phyloP scores from a whole-genome alignment of 2,113 vertebrate species.

The Empidonax alnorum region DNA sequence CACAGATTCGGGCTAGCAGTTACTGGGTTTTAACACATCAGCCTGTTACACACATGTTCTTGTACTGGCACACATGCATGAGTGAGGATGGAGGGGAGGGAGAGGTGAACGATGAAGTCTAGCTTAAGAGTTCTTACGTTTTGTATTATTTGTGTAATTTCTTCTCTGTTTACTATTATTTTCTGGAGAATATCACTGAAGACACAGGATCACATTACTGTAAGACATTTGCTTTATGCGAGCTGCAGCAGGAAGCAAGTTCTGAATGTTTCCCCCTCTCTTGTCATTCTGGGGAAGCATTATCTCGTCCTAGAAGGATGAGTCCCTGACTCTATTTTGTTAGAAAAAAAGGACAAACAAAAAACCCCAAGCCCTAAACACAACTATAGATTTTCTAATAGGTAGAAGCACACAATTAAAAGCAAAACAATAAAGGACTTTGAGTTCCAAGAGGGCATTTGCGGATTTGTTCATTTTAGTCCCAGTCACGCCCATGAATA shows the following conservation, averaged over 20 bases:
- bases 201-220: not conserved
- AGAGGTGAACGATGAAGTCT: not conserved
- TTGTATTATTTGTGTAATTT: not conserved
- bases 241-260: not conserved
- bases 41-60: not conserved
- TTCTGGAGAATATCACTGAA: not conserved
- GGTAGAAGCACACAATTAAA: not conserved
- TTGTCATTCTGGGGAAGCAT: not conserved
- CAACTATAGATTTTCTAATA: not conserved
- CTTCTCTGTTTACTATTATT: not conserved
- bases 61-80: not conserved
- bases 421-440: slow-evolving; percentile 5
- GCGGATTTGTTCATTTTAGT: slow-evolving; percentile 36
- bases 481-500: slow-evolving; percentile 19
- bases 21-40: not conserved
- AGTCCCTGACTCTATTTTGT: not conserved
- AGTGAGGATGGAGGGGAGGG: not conserved
- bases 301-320: not conserved
- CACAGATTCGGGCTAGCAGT: not conserved
- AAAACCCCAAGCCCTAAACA: not conserved
- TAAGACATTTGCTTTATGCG: not conserved
- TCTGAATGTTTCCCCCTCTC: not conserved
- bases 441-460: not conserved
- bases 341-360: not conserved
- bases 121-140: not conserved